Percentiles rank a stretch among this genome's conserved stretches.
phyloP scores from a whole-genome alignment of 2,113 vertebrate species.

The Syngnathus floridae region DNA sequence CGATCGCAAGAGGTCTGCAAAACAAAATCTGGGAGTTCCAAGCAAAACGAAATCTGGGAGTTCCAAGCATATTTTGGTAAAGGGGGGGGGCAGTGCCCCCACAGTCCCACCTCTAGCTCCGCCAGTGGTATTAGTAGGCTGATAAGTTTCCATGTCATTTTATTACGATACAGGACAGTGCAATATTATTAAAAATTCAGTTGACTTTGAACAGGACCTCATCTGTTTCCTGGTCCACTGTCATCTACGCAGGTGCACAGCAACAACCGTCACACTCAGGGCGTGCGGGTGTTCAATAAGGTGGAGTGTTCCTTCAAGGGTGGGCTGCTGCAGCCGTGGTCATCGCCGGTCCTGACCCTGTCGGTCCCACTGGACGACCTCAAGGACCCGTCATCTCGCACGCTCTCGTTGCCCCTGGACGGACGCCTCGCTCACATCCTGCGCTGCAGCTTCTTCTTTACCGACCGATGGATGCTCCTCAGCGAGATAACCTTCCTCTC shows the following conservation, averaged over 20 bases:
- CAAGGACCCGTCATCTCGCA: constrained; percentile 80
- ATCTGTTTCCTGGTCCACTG: neutral
- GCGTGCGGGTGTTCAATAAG: constrained; percentile 79
- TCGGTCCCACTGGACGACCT: constrained; percentile 71
- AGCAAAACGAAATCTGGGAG: too few relatives aligned
- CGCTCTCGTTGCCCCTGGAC: constrained; percentile 72
- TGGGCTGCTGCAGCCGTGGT: constrained; percentile 76
- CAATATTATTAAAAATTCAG: too few relatives aligned
- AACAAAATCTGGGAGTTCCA: too few relatives aligned
- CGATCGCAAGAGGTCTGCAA: too few relatives aligned
- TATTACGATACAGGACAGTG: too few relatives aligned
- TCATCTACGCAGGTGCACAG: constrained; percentile 78
- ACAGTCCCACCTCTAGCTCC: too few relatives aligned
- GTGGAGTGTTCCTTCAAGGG: constrained; percentile 82
- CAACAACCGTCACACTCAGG: constrained; percentile 84
- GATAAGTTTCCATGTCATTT: too few relatives aligned
- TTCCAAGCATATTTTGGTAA: too few relatives aligned
- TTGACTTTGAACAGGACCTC: too few relatives aligned
- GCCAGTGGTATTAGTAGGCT: too few relatives aligned
- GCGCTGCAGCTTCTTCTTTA: constrained; percentile 83
- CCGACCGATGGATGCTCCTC: constrained; percentile 85
- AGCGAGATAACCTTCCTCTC: constrained; percentile 87
- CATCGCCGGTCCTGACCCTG: constrained; percentile 61
- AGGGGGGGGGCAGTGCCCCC: too few relatives aligned
- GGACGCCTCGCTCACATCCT: constrained; percentile 74